Conservation (phyloP, 2,113 vertebrate species). For the Xenotilapia longispinis region DNA sequence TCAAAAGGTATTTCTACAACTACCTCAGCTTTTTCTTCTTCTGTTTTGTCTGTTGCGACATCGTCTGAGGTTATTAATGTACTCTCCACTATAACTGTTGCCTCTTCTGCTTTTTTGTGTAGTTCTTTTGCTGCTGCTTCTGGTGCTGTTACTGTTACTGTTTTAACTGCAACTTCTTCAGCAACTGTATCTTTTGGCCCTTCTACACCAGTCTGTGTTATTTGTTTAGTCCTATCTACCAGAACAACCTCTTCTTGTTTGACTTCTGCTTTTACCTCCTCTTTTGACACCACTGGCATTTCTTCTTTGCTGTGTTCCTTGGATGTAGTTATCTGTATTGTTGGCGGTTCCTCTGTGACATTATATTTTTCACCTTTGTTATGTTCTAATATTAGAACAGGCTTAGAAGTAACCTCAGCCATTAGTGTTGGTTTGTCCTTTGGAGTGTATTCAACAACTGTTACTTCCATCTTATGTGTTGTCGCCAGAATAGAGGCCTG, state of each 20-base stretch:
- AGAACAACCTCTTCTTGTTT: background rate
- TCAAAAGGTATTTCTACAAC: background rate
- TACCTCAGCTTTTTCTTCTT: background rate
- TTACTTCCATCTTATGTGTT: background rate
- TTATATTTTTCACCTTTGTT: background rate
- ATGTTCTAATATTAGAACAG: background rate
- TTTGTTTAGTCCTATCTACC: background rate
- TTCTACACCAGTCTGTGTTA: background rate
- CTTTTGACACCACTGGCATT: background rate
- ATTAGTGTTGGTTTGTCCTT: background rate
- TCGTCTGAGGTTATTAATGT: background rate
- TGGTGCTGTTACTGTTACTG: background rate
- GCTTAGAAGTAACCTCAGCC: background rate
- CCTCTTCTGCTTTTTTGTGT: background rate
- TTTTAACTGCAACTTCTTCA: background rate
- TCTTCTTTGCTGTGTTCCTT: background rate
- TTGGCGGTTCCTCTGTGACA: background rate
- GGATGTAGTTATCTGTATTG: background rate
- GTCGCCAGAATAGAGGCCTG: background rate
- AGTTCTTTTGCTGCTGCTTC: background rate
- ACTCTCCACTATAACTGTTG: background rate
- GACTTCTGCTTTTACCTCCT: background rate
- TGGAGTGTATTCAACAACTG: background rate
- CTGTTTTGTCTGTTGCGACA: background rate
- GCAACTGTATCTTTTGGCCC: background rate